These are phyloP conservation scores for Hystrix brachyura DNA, from an alignment of 2,113 vertebrate genomes.

Conservation along the genomic window DNA sequence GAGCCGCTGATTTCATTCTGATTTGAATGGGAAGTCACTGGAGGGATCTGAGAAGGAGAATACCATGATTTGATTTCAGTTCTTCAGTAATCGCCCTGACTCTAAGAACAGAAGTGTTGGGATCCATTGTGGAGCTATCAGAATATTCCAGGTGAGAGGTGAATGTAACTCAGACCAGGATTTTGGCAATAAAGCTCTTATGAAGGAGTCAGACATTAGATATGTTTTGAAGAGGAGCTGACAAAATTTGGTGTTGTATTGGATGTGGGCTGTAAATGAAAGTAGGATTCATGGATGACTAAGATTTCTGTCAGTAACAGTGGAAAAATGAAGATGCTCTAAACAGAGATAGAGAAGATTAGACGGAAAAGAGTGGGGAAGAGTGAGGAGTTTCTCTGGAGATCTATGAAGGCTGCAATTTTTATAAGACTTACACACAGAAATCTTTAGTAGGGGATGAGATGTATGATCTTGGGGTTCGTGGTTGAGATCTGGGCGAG, in stretches of 20 bases:
- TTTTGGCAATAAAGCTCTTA: background rate
- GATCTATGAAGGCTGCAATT: background rate
- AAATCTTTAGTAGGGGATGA: background rate
- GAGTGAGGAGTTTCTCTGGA: background rate
- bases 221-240: background rate
- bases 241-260: background rate
- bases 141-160: background rate
- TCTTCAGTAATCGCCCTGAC: background rate
- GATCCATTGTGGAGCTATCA: background rate
- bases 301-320: background rate
- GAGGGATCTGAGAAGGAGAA: background rate
- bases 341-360: background rate
- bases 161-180: background rate
- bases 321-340: background rate
- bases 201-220: background rate
- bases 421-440: background rate
- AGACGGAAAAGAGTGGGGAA: background rate
- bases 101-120: background rate
- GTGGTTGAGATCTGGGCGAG: background rate
- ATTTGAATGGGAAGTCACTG: background rate
- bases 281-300: background rate
- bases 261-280: background rate
- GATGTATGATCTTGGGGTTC: background rate
- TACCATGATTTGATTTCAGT: background rate
- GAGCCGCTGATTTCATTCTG: background rate